Base-by-base conservation (phyloP, 2,888 invertebrate genomes). In the Xestia ashworthii region DNA sequence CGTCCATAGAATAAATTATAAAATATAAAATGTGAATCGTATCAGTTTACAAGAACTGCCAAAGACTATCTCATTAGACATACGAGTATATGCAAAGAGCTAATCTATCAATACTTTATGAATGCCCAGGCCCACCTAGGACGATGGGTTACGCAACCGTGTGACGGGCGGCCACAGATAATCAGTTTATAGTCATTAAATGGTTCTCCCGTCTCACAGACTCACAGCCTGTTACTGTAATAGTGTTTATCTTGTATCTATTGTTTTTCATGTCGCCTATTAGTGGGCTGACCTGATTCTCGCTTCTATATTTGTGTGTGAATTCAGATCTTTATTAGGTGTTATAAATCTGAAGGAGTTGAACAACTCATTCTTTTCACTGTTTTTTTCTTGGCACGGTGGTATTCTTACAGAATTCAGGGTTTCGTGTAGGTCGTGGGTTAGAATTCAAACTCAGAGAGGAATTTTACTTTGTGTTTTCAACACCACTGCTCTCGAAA, bases 111-210 rank as follows among this genome's bases (percentile, higher is more conserved):
- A 25, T 38, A 48, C 41, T n/a, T 19, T 41, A 64, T 19, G 12
- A 16, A 5, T 44, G 32, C 5, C 44, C 14, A 44, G 44, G 19
- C 22, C 16, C 25, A 66, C 38, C 69, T 62, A 84, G n/a, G 58
- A 48, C 58, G 50, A 50, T n/a, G 0, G 55, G 16, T 62, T 80
- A 76, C 68, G 44, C 25, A 74, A 73, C 81, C 41, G 87, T 89
- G 88, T 89, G 78, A 87, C 71, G 76, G 77, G 14, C 87, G 72
- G 77, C 78, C 82, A 64, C 53, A 70, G 71, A 72, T 87, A 89
- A 90, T 88, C 83, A 88, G 85, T 87, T 88, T 85, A 83, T 77
- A 83, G 87, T 86, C 89, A 90, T 90, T 90, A 88, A 88, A 87
- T 83, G 74, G 84, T 83, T 80, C 71, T 80, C 71, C 66, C 76